Base-by-base conservation (phyloP, 2,888 invertebrate species). In the Hedya salicella region DNA sequence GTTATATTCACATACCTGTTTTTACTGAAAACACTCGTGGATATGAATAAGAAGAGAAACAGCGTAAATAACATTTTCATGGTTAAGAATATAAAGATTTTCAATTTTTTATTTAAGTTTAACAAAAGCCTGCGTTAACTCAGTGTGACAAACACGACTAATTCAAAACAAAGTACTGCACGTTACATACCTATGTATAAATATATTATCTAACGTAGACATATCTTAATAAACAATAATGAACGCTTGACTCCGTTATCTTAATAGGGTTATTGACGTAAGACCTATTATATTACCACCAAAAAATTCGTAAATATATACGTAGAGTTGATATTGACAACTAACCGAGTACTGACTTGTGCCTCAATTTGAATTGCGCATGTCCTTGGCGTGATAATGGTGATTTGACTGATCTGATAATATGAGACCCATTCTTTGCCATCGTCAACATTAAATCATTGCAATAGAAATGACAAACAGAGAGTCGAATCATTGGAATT, bases 181-280 rank as follows among this genome's bases (percentile, higher is more conserved):
- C 11, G 21, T 14, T 50, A 59, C 59, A 46, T 65, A 65, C 65
- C 65, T 39, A 48, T 53, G 25, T 48, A 25, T 17, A 39, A 44
- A 16, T 44, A 36, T 52, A 53, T 60, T 60, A 60, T 65, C 59
- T 48, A 60, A 46, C 59, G 44, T 21, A 57, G 57, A 50, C 59
- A 65, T 62, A 56, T 53, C 36, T 53, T 8, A 53, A 52, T 65
- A 60, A 62, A 67, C 59, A 71, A 68, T 71, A 78, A 75, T 80
- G 79, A 79, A 79, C 83, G 79, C 83, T 84, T 83, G 85, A 85
- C 81, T 79, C 74, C 77, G 78, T 87, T 88, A 88, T 88, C 88
- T 67, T 70, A 74, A 71, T 71, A 76, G 82, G 82, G 84, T 79
- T 84, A 83, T 82, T 87, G 87, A 88, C 86, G 79, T 82, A 48